Evolutionary conservation across 2,797 vertebrate genomes (phyloP).

Genomic region (Acrossocheilus fasciatus): DNA sequence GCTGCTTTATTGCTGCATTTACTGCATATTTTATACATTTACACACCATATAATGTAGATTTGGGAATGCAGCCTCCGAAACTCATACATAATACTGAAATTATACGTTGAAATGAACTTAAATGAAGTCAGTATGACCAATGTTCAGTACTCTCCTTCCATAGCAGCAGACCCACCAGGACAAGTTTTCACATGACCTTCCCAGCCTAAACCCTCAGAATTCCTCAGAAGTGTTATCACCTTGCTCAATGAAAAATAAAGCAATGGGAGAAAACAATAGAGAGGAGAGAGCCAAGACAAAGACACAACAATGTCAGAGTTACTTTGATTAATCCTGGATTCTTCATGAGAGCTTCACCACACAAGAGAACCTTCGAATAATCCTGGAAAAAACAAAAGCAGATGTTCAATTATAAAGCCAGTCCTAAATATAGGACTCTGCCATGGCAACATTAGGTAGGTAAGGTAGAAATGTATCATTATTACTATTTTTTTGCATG

Average conservation of each 20-base stretch:
- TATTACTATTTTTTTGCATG: not conserved
- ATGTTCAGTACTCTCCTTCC: conserved; percentile 12
- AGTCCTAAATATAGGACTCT: not conserved
- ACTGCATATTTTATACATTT: not conserved
- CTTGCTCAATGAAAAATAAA: conserved; percentile 45
- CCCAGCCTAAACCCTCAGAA: conserved; percentile 66
- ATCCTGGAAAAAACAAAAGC: not conserved
- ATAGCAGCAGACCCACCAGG: conserved; percentile 32
- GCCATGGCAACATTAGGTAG: not conserved
- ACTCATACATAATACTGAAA: not conserved
- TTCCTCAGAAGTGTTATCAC: conserved; percentile 73
- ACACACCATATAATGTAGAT: not conserved
- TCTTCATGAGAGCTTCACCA: conserved; percentile 5
- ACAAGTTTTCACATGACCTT: conserved; percentile 67
- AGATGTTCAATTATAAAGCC: not conserved
- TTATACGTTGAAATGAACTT: not conserved
- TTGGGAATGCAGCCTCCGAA: not conserved
- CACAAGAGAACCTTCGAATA: not conserved
- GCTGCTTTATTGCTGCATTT: not conserved
- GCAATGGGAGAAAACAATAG: conserved; percentile 59
- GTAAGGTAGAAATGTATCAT: too few species aligned
- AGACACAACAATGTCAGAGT: conserved; percentile 68
- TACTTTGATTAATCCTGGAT: conserved; percentile 27
- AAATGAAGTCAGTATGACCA: not conserved
- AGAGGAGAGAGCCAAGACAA: conserved; percentile 47